Base-by-base conservation (phyloP, 2,888 invertebrate species). In the Hydriomena furcata region DNA sequence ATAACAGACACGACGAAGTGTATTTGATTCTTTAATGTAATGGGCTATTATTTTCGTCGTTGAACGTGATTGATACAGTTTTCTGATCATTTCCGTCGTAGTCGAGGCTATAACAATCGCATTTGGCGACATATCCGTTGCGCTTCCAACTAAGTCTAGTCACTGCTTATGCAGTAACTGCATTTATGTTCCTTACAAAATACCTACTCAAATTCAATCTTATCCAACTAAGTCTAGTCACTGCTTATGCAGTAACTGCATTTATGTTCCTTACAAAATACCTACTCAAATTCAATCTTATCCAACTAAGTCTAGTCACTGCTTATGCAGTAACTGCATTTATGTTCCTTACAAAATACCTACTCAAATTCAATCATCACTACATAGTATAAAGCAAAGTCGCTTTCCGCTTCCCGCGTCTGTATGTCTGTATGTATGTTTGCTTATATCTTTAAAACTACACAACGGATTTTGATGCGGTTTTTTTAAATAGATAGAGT, bases 21-120 rank as follows among this genome's bases (percentile, higher is more conserved):
- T 25, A 38, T 35, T 40, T 32, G 21, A 28, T 38, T 36, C 8
- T 20, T 7, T 31, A 24, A 12, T 27, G 32, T 40, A 50, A 50
- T 40, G 50, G 50, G 17, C 50, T 27, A 50, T 40, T 49, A 37
- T 32, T 36, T 36, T 37, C 24, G 38, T 42, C 48, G 36, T 42
- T 28, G 8, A 11, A 12, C 12, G 34, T 44, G 24, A 35, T 34
- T 21, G 38, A 35, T 50, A 50, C 40, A 24, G 27, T 35, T 38
- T 44, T 10, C 34, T 38, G 50, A 50, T 44, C 44, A 44, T 44
- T 44, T 28, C 17, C 24, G 28, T 35, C 20, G 38, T 20, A 44
- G 44, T 50, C n/a, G 20, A 17, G 8, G 7, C 37, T 7, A 27
- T 38, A 38, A 38, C 20, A 20, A 27, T 40, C 38, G 7, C 25